Percentiles rank a stretch among this genome's conserved stretches.
Conservation (phyloP, 2,888 invertebrate species). For the Elaeidobius kamerunicus region DNA sequence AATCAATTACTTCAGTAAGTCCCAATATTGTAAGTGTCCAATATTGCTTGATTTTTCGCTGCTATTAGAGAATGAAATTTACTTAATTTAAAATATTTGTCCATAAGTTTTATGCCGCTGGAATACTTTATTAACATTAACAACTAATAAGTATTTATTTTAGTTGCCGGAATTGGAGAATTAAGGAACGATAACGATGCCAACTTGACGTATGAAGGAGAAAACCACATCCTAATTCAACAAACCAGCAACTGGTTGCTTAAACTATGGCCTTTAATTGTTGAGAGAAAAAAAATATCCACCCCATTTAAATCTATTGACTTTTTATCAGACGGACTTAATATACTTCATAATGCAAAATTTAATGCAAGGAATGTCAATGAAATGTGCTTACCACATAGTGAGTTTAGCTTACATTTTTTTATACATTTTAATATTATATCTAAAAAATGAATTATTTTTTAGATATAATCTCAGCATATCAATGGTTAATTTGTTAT, state of each 20-base stretch:
- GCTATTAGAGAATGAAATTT: no score
- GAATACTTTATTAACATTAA: no score
- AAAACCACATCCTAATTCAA: constrained; percentile 85
- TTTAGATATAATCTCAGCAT: constrained; percentile 63
- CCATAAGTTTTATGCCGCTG: no score
- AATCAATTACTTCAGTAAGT: no score
- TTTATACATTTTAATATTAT: no score
- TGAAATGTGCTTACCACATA: constrained; percentile 52
- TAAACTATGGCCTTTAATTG: constrained; percentile 53
- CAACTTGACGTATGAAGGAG: constrained; percentile 87
- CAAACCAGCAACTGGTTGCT: constrained; percentile 80
- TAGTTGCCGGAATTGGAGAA: constrained; percentile 70
- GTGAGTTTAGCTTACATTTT: no score
- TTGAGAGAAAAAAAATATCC: constrained; percentile 36
- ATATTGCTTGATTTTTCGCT: no score
- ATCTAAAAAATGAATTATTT: no score
- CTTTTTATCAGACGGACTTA: constrained; percentile 59
- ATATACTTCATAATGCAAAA: constrained; percentile 49
- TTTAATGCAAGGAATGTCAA: constrained; percentile 53
- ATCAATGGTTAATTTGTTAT: constrained; percentile 81
- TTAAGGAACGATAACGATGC: constrained; percentile 80
- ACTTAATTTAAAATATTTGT: no score
- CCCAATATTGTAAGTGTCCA: no score
- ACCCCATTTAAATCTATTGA: constrained; percentile 65
- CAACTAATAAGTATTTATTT: no score